Percentiles rank a stretch among this genome's conserved stretches.
These are phyloP conservation scores for Pilophorus perplexus DNA, from an alignment of 2,888 invertebrate species.

Conservation along the genomic window DNA sequence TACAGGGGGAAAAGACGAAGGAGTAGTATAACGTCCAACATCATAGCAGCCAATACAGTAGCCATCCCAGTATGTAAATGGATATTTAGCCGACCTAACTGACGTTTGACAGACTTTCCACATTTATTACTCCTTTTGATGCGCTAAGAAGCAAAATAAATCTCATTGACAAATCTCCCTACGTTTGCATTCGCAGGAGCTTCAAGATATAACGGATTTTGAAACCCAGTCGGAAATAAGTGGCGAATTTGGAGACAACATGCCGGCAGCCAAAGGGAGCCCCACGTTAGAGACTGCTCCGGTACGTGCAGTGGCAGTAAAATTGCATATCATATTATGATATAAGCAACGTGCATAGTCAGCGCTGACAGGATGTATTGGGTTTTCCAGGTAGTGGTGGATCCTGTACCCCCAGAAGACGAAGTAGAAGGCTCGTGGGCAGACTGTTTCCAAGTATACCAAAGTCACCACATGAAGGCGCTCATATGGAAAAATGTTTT, in stretches of 20 bases:
- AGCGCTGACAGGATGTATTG: too few species aligned
- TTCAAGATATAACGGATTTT: constrained; percentile 52
- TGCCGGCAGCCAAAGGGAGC: constrained; percentile 64
- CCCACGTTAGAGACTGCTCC: neutral
- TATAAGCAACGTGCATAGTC: too few species aligned
- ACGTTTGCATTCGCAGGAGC: constrained; percentile 28
- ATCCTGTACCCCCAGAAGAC: constrained; percentile 52
- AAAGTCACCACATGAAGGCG: constrained; percentile 72
- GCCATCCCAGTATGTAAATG: constrained; percentile 53
- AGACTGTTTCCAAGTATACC: constrained; percentile 64
- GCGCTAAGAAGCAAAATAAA: too few species aligned
- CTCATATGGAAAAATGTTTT: constrained; percentile 85
- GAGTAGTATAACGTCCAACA: constrained; percentile 75
- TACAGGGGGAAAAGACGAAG: constrained; percentile 67
- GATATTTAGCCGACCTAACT: too few species aligned
- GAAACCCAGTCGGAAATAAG: constrained; percentile 69
- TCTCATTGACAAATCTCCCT: too few species aligned
- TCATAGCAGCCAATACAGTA: constrained; percentile 54
- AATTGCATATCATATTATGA: too few species aligned
- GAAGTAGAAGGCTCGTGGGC: constrained; percentile 58
- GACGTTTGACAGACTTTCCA: neutral
- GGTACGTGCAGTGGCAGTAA: too few species aligned
- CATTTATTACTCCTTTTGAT: too few species aligned
- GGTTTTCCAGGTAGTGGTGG: constrained; percentile 13
- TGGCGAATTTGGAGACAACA: constrained; percentile 83